Evolutionary conservation across 2,888 invertebrate genomes (phyloP).

Genomic region (Napeogenes inachia): DNA sequence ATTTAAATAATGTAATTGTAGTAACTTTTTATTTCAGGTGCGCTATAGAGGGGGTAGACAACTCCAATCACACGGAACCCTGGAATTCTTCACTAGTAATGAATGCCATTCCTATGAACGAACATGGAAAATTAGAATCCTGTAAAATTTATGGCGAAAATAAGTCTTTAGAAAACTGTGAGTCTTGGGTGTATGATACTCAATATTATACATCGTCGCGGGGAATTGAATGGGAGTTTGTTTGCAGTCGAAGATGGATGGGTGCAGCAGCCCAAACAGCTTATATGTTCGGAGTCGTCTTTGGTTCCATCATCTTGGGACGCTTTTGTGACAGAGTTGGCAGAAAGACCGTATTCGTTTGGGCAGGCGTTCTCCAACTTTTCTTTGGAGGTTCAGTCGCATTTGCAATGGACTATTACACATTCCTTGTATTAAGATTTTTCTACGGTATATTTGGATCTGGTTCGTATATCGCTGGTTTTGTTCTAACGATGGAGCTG

Average conservation of each 20-base stretch:
- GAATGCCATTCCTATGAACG: constrained; percentile 76
- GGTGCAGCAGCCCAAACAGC: constrained; percentile 86
- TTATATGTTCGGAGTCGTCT: constrained; percentile 90
- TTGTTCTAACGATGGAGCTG: constrained; percentile 87
- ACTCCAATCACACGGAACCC: constrained; percentile 62
- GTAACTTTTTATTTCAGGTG: constrained; percentile 72
- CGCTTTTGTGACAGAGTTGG: constrained; percentile 88
- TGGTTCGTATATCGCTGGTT: constrained; percentile 83
- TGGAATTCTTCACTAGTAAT: constrained; percentile 77
- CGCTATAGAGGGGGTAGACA: constrained; percentile 76
- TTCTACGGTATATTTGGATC: constrained; percentile 89
- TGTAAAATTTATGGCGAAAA: constrained; percentile 77
- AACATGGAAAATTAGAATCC: constrained; percentile 78
- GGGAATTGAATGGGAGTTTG: constrained; percentile 89
- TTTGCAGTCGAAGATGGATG: constrained; percentile 89
- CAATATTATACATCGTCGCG: constrained; percentile 85
- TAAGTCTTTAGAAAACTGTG: constrained; percentile 53
- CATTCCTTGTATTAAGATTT: constrained; percentile 82
- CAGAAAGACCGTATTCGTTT: constrained; percentile 86
- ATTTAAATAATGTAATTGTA: neutral
- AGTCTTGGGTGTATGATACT: constrained; percentile 83
- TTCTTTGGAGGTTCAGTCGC: constrained; percentile 85
- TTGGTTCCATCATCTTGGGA: constrained; percentile 87
- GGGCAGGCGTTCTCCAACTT: constrained; percentile 85
- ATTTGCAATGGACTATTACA: constrained; percentile 84